Evolutionary conservation across 35 echinoderm and acorn worm genomes (phyloP), one percentile per base, ranked within the genome.

Genomic region (Anneissia japonica): DNA sequence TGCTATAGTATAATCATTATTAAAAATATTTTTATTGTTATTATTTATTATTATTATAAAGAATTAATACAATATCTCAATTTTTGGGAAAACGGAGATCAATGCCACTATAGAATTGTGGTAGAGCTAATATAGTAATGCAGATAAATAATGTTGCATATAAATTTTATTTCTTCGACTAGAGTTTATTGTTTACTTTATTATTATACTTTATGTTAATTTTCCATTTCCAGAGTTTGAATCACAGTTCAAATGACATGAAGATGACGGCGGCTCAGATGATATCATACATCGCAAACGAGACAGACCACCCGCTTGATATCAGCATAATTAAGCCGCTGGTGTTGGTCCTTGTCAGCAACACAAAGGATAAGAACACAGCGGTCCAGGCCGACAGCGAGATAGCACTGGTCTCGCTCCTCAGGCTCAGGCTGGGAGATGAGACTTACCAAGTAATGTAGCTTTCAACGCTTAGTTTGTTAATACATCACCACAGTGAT

Each of bases 181-280:
- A 32, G 30, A 19, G 34, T 9, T 29, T 35, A 80, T 80, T 29
- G 26, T 26, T 80, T 83, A n/a, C 26, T 46, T 7, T 38, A 36
- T 31, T 86, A 43, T 30, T 85, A 33, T 29, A 14, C 26, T 13
- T 14, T 32, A 28, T 29, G 14, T 51, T 51, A 36, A 74, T 23
- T 85, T 30, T 34, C 13, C 92, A 64, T 19, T 64, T 64, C 21
- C 19, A 98, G 95, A 86, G 92, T 79, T 82, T 98, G 31, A 98
- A 98, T 83, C 92, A 93, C 79, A 83, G 79, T 40, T 93, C 95
- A 0, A 98, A 91, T 36, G 95, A 98, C 30, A 91, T 98, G 74
- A 98, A 98, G 46, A 93, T 93, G 91, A 83, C 91, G 31, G 89
- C 86, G 14, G 95, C 95, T 36, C 95, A 98, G 86, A 98, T 98